Evolutionary conservation across 2,797 vertebrate species (phyloP), one percentile per base, ranked within the genome.

Genomic region (Karalla daura): DNA sequence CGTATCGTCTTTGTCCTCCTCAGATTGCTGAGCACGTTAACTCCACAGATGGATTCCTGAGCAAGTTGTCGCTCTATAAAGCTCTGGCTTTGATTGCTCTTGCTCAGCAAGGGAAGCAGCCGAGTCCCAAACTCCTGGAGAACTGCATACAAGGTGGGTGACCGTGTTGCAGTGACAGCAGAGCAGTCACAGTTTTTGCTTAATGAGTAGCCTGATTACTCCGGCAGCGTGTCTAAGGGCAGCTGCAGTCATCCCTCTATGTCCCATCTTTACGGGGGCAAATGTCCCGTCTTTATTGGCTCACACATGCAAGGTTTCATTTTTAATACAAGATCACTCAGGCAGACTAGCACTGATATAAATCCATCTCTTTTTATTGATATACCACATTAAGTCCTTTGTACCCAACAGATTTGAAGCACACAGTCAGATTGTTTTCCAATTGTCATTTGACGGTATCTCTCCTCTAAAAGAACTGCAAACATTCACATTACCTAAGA

Each of bases 71-170:
- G 8, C 70, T 94, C 44, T 94, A 94, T 62, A 94, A 93, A 92
- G 90, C 82, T 0, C 86, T 94, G 0, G 92, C 93, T 17, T 65
- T 94, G 71, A 93, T 94, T 44, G 94, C 93, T 5, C 71, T 94
- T 1, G 94, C 94, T 58, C 94, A 94, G 70, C 92, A 95, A 83
- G 93, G 94, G 28, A 94, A 94, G 79, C 91, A 92, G 36, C 94
- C 93, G 0, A 93, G 91, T 43, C 89, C 87, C 51, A 94, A 94
- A 83, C 91, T 93, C 17, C 43, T 94, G 80, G 92, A 95, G 64
- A 94, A 91, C 74, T 92, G 83, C 87, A 92, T 93, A 81, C 93
- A 92, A 88, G 94, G 94, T 94, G 80, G 59, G 83, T 43, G 61
- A 49, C 28, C 21, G 24, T 9, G 23, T 17, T 15, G 20, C 50